phyloP scores from a whole-genome alignment of 2,797 vertebrate species.

The Pipistrellus pipistrellus region DNA sequence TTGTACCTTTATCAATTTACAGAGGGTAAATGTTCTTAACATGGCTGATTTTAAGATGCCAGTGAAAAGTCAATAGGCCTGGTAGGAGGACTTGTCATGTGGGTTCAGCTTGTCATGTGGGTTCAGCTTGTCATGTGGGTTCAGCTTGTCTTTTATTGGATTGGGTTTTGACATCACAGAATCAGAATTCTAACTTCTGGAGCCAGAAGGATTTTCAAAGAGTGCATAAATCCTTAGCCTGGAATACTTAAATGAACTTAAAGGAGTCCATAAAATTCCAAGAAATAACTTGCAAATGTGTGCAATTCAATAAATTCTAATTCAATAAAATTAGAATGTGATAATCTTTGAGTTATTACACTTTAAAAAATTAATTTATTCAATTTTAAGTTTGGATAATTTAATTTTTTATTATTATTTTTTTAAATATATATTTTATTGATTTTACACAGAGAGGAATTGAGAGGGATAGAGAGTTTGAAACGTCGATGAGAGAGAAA shows the following conservation, averaged over 20 bases:
- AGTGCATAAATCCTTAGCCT: background rate
- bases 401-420: constrained; percentile 64
- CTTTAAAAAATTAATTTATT: background rate
- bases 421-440: no score
- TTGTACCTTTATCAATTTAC: background rate
- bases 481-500: no score
- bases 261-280: background rate
- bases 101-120: no score
- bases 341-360: background rate
- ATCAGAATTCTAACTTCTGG: constrained; percentile 1
- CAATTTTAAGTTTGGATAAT: background rate
- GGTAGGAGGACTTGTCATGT: no score
- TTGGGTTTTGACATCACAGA: constrained; percentile 37
- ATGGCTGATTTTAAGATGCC: background rate
- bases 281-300: constrained; percentile 27
- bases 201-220: constrained; percentile 1
- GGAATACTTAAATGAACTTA: background rate
- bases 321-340: no score
- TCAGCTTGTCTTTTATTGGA: no score
- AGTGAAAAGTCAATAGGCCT: background rate
- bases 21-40: background rate
- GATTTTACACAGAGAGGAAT: no score
- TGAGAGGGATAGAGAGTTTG: no score
- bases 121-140: no score
- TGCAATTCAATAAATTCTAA: no score